These are phyloP conservation scores for Homarus americanus DNA, from an alignment of 1,140 invertebrate genomes.

Conservation along the genomic window DNA sequence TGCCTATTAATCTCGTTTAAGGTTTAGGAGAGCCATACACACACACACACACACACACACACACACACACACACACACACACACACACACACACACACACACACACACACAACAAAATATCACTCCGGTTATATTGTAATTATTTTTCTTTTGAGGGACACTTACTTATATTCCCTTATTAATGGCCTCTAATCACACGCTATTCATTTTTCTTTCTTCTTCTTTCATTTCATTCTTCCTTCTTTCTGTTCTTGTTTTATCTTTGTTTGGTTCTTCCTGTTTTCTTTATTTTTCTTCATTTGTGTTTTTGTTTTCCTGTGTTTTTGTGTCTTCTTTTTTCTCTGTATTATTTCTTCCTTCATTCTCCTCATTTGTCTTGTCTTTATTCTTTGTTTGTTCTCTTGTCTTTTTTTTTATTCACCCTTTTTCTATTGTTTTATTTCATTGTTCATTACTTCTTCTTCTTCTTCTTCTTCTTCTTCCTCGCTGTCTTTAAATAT, in stretches of 20 bases:
- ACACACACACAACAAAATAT: too few species aligned
- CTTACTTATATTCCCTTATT: not conserved
- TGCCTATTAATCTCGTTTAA: too few species aligned
- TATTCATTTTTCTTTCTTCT: not conserved
- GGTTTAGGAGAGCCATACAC: too few species aligned
- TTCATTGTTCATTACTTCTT: not conserved
- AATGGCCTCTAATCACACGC: not conserved
- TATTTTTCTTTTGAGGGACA: not conserved
- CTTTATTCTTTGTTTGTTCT: not conserved
- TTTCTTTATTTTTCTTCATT: not conserved
- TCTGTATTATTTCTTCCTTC: too few species aligned
- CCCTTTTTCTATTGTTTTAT: not conserved
- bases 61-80: too few species aligned
- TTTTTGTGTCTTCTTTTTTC: too few species aligned
- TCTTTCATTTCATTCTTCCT: not conserved
- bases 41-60: too few species aligned
- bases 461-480: not conserved
- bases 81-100: not conserved
- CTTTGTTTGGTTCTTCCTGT: not conserved
- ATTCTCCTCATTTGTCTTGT: not conserved
- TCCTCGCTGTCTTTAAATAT: not conserved
- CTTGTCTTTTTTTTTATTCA: not conserved
- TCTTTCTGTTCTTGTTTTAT: too few species aligned
- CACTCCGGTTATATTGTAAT: not conserved
- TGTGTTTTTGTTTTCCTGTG: not conserved